phyloP scores from a whole-genome alignment of 2,888 invertebrate species.

The Achlya flavicornis region DNA sequence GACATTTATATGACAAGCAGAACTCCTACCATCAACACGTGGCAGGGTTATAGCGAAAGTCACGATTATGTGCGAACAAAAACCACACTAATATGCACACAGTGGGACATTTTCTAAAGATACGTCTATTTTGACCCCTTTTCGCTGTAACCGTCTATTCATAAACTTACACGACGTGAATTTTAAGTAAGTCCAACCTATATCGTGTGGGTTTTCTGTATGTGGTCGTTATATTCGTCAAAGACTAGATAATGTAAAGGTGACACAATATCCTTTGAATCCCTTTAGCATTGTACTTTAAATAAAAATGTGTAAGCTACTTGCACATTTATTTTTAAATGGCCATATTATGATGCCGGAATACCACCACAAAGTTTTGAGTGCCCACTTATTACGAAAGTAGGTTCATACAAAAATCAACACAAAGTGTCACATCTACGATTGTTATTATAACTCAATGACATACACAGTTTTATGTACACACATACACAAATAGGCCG shows the following conservation, averaged over 20 bases:
- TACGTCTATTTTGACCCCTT: slow-evolving; percentile 58
- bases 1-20: slow-evolving; percentile 11
- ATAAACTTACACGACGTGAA: slow-evolving; percentile 55
- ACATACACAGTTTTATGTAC: slow-evolving; percentile 23
- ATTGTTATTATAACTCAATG: slow-evolving; percentile 32
- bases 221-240: slow-evolving; percentile 22
- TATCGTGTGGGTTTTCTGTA: slow-evolving; percentile 33
- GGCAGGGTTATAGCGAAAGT: slow-evolving; percentile 8
- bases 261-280: neutral
- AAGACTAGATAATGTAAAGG: slow-evolving; percentile 16
- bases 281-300: too few relatives aligned
- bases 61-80: slow-evolving; percentile 14
- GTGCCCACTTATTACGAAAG: neutral
- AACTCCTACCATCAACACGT: neutral
- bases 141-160: slow-evolving; percentile 64
- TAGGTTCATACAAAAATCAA: neutral
- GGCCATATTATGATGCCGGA: neutral
- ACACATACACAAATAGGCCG: slow-evolving; percentile 38
- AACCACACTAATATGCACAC: slow-evolving; percentile 13
- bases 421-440: slow-evolving; percentile 27
- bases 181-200: slow-evolving; percentile 54
- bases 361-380: neutral
- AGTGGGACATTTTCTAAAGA: slow-evolving; percentile 39
- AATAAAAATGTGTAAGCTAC: too few relatives aligned
- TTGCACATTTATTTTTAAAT: too few relatives aligned